A percentile compares a stretch with the other conserved stretches of the same genome.
phyloP scores from a whole-genome alignment of 2,888 invertebrate genomes.

The Pomacea canaliculata region DNA sequence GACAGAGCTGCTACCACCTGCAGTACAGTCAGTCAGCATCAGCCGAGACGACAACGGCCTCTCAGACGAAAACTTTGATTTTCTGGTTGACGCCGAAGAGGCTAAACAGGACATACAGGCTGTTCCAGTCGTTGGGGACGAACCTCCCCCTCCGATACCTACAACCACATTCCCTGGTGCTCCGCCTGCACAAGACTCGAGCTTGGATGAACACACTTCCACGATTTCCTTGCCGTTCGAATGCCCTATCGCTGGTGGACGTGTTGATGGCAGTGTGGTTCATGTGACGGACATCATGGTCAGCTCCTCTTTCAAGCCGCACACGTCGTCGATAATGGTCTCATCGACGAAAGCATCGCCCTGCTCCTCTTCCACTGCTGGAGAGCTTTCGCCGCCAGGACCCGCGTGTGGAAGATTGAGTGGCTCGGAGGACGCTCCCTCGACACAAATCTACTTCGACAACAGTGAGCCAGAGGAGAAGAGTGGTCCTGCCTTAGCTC shows the following conservation, averaged over 20 bases:
- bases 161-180: background rate
- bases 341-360: background rate
- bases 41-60: background rate
- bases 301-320: constrained; percentile 8
- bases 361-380: background rate
- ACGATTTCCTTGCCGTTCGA: too few species aligned
- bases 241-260: background rate
- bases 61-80: constrained; percentile 4
- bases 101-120: background rate
- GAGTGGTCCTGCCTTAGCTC: background rate
- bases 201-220: too few species aligned
- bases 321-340: constrained; percentile 19
- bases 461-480: constrained; percentile 4
- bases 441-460: constrained; percentile 25
- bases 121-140: background rate
- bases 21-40: background rate
- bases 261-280: background rate
- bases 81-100: background rate
- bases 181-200: too few species aligned
- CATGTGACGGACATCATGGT: constrained; percentile 27
- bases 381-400: background rate
- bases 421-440: background rate
- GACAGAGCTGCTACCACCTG: background rate
- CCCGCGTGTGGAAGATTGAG: constrained; percentile 16
- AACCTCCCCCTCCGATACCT: constrained; percentile 11